Base-by-base conservation (phyloP, 2,113 vertebrate genomes). In the Stictonetta naevosa region DNA sequence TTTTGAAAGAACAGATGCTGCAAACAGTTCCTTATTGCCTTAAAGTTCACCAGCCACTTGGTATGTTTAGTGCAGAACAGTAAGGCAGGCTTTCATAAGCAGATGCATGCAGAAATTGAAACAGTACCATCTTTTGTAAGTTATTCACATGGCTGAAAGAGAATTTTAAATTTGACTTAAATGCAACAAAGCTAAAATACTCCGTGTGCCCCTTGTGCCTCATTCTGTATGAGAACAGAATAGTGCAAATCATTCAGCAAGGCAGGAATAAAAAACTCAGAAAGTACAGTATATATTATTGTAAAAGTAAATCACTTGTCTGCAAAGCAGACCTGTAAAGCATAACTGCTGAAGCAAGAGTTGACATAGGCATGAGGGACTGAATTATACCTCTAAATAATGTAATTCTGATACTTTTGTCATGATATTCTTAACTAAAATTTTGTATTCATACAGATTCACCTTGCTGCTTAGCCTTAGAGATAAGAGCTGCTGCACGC, bases 1-100 rank as follows among this genome's bases (percentile, higher is more conserved):
- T 78, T 95, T 77, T 40, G 90, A 87, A 92, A 90, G 88, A 93
- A 90, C 86, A 96, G 94, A 91, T 1, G 7, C 64, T 92, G 87
- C 87, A 96, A 83, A 90, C 52, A 67, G 38, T 87, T 93, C 52
- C 46, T 92, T 76, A 58, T 63, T 93, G 73, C 89, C 62, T 85
- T 80, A 33, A 81, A 88, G 56, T 91, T 91, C 64, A 52, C 67
- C 82, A 96, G 64, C 74, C 91, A 88, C 93, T 80, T 83, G 90
- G 66, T 86, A n/a, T 33, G 25, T 50, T 75, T 56, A 77, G 63
- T 29, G 42, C 67, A 56, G 64, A 85, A 88, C 1, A 3, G 21
- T 8, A 40, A 63, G 5, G 26, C 10, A 36, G 66, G 74, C 34
- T 92, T 77, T 59, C 1, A 0, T 77, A 18, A 5, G 10, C 44